Conservation (phyloP, 2,797 vertebrate species). For the Gymnocypris eckloni region DNA sequence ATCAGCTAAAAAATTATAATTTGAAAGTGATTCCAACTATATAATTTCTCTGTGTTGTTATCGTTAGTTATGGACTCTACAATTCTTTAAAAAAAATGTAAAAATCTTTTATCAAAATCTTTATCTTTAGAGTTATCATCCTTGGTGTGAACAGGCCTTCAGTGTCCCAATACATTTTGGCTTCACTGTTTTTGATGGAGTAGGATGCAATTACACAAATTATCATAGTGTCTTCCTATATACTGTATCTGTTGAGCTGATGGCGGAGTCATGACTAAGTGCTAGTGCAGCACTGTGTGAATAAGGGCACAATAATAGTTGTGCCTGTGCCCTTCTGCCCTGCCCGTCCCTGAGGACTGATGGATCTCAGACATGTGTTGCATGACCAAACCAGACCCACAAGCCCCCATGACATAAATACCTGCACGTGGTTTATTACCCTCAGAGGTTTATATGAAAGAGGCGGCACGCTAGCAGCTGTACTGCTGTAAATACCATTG, state of each 20-base stretch:
- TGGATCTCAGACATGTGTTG: conserved; percentile 68
- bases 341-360: conserved; percentile 54
- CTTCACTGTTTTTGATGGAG: neutral
- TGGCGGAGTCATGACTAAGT: conserved; percentile 75
- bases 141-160: neutral
- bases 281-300: conserved; percentile 61
- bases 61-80: neutral
- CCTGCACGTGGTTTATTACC: conserved; percentile 47
- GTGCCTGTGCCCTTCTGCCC: conserved; percentile 63
- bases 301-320: conserved; percentile 73
- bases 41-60: neutral
- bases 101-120: too few relatives aligned
- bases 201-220: neutral
- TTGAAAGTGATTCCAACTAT: neutral
- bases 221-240: conserved; percentile 9
- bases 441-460: conserved; percentile 43
- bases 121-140: neutral
- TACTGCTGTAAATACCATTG: conserved; percentile 21
- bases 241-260: conserved; percentile 54
- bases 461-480: conserved; percentile 15
- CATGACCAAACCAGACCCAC: conserved; percentile 58
- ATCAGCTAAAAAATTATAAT: neutral
- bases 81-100: too few relatives aligned
- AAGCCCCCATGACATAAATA: conserved; percentile 45
- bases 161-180: neutral